Conservation (phyloP, 2,113 vertebrate species). For the Turdus rufiventris region DNA sequence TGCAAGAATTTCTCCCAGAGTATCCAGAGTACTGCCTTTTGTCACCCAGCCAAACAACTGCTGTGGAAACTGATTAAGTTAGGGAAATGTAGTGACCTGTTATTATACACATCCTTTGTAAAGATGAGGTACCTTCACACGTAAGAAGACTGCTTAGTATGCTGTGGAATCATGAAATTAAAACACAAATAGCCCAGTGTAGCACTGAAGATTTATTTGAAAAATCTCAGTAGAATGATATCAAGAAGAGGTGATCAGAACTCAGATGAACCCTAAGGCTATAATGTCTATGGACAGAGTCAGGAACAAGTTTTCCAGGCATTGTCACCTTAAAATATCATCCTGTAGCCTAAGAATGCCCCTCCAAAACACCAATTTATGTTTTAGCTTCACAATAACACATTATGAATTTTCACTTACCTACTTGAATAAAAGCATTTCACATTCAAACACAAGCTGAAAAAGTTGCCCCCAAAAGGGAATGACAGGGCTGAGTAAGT, state of each 20-base stretch:
- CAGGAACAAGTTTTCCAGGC: not conserved
- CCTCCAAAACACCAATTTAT: not conserved
- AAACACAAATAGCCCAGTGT: not conserved
- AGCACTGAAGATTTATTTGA: not conserved
- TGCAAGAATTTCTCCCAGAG: not conserved
- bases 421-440: not conserved
- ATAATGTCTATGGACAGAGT: not conserved
- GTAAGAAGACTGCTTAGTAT: not conserved
- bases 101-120: not conserved
- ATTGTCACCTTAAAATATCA: slow-evolving; percentile 11
- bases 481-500: not conserved
- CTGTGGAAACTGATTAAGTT: not conserved
- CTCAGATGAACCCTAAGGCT: not conserved
- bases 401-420: not conserved
- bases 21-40: not conserved
- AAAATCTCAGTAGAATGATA: not conserved
- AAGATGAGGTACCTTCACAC: not conserved
- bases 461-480: not conserved
- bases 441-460: not conserved
- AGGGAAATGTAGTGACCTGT: not conserved
- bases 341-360: not conserved
- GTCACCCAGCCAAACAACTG: not conserved
- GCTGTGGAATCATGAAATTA: not conserved
- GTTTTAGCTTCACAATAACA: not conserved
- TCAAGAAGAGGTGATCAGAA: not conserved